Evolutionary conservation across 2,888 invertebrate genomes (phyloP).

Genomic region (Drosophila anceps): DNA sequence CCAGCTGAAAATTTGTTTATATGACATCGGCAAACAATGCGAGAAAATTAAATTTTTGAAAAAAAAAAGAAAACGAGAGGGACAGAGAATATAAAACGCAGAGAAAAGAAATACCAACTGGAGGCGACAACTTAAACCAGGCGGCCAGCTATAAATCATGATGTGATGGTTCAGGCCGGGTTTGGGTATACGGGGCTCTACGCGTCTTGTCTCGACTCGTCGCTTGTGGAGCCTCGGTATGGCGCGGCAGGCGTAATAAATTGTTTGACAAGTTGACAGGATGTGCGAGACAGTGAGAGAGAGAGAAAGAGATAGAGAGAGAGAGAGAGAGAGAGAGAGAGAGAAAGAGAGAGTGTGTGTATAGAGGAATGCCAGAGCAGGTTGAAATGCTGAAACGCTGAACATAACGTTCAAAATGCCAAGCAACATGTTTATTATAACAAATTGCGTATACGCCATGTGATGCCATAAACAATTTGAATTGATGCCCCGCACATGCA

Average conservation of each 20-base stretch:
- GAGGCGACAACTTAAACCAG: constrained; percentile 61
- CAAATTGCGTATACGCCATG: constrained; percentile 79
- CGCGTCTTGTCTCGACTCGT: background rate
- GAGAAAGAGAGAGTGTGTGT: background rate
- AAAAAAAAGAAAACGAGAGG: constrained; percentile 7
- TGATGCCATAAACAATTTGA: constrained; percentile 71
- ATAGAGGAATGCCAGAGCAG: background rate
- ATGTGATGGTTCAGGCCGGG: constrained; percentile 37
- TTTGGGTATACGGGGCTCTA: background rate
- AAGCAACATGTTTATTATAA: constrained; percentile 79
- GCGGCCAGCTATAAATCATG: constrained; percentile 73
- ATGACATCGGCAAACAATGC: constrained; percentile 47
- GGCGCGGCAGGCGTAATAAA: constrained; percentile 63
- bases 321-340: background rate
- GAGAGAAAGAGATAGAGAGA: background rate
- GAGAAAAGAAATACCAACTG: constrained; percentile 32
- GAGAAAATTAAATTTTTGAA: constrained; percentile 55
- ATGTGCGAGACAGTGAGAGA: constrained; percentile 21
- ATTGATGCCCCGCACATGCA: constrained; percentile 55
- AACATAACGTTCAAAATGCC: constrained; percentile 38
- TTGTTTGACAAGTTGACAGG: constrained; percentile 79
- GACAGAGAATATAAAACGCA: background rate
- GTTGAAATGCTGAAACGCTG: constrained; percentile 20
- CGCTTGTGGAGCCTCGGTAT: background rate
- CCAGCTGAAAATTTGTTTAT: constrained; percentile 40